Evolutionary conservation across 2,113 vertebrate species (phyloP), one percentile per base, ranked within the genome.

Genomic region (Cacatua alba): DNA sequence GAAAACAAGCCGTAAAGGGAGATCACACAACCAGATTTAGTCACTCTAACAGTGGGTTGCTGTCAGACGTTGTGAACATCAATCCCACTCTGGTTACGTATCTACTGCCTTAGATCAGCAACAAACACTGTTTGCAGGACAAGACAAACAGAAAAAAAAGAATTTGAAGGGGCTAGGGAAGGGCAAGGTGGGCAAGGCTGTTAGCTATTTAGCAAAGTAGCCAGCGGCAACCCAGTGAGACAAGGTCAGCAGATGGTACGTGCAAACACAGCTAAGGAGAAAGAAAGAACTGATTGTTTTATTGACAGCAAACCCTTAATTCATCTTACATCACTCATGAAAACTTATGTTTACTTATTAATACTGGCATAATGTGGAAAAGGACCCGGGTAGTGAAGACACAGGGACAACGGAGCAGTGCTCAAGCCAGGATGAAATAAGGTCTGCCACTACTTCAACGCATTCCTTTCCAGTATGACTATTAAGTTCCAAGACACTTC

Each of bases 371-470:
- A 41, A 59, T 11, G 51, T 74, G 76, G 49, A 59, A 81, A 80
- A 90, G 24, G 26, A 82, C 12, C 13, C 88, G 49, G 9, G 28
- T 1, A 69, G 39, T 11, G 23, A 85, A 72, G n/a, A 85, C 48
- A 64, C 43, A 44, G 12, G 7, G 62, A 94, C 31, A 74, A 85
- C 79, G 87, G 44, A 62, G 20, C 33, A 92, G 33, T 5, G 39
- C 57, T 88, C 7, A 43, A 82, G 85, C 59, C 86, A 96, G 49
- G 68, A 88, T 69, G 37, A 93, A 96, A 71, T 86, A 57, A 80
- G 93, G 75, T 57, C 88, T 95, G 90, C 82, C 90, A 79, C 84
- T 91, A 72, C 53, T 88, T 80, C 70, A 87, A 48, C 8, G 0
- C 46, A 29, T 72, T 93, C 31, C 75, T 88, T 92, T 69, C 90